Evolutionary conservation across 2,113 vertebrate species (phyloP), one percentile per base, ranked within the genome.

Genomic region (Sminthopsis crassicaudata): DNA sequence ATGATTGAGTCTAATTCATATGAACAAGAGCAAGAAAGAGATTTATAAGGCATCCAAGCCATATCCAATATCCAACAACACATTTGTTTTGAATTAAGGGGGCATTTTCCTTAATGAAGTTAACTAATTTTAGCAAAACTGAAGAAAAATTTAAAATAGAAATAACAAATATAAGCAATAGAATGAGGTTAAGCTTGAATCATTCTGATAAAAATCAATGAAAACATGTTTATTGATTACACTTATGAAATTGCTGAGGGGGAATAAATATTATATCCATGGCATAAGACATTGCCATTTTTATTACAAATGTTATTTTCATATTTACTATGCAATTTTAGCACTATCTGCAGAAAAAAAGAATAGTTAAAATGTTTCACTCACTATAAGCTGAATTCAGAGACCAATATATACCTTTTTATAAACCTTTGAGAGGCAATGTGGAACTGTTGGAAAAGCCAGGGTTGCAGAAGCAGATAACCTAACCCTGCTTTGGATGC

Each of bases 31-130:
- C 30, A 96, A 92, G 48, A 96, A 92, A 96, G 93, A 5, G 19
- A n/a, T 92, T 93, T 94, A 23, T 46, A 95, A 93, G 50, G 51
- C 90, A 97, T 92, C 91, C 90, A 96, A 97, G 94, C 12, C 0
- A 2, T 84, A 97, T 92, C 94, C 90, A 92, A 88, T 97, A 98
- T 97, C 96, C 46, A 96, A 36, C 90, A 98, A 95, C 94, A 97
- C 94, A 97, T 97, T 98, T 98, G 96, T 96, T 98, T 98, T 95
- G 76, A 96, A 98, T 98, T 98, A 96, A 95, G 93, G 42, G 94
- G 50, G 88, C n/a, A 96, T 57, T 94, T 97, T 96, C 57, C 48
- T 96, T 98, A 98, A 98, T 95, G 95, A 95, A 97, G 88, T 98
- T 97, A 98, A 90, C 91, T 96, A 96, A 97, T 97, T 94, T 98